A percentile compares a stretch with the other conserved stretches of the same genome.
These are phyloP conservation scores for Cryptocephalus primarius DNA, from an alignment of 2,888 invertebrate species.

Conservation along the genomic window DNA sequence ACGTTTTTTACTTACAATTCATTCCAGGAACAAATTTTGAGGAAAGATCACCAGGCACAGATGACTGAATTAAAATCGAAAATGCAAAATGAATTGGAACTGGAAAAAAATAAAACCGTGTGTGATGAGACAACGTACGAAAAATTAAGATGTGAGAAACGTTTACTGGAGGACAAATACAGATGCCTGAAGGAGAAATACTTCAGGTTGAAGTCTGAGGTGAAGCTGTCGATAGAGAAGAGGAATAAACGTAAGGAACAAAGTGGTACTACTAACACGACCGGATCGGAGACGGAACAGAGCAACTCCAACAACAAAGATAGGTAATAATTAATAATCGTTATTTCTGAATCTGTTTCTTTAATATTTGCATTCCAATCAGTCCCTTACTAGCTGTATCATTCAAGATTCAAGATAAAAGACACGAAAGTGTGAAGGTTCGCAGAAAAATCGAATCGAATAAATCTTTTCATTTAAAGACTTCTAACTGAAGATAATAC, in stretches of 20 bases:
- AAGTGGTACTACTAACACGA: slow-evolving; percentile 44
- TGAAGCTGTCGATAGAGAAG: slow-evolving; percentile 65
- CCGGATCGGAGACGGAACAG: slow-evolving; percentile 70
- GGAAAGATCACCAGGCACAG: slow-evolving; percentile 56
- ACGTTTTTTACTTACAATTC: no score
- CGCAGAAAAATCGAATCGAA: no score
- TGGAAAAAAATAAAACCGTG: slow-evolving; percentile 24
- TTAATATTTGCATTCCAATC: neutral
- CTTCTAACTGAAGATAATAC: no score
- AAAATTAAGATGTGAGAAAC: slow-evolving; percentile 57
- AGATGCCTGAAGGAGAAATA: slow-evolving; percentile 73
- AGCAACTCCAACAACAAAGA: slow-evolving; percentile 57
- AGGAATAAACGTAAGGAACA: slow-evolving; percentile 54
- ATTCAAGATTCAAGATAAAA: neutral
- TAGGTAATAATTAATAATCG: slow-evolving; percentile 15
- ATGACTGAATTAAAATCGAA: slow-evolving; percentile 53
- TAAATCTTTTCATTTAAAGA: no score
- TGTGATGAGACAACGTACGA: slow-evolving; percentile 41
- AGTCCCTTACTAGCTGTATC: neutral
- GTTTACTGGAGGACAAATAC: slow-evolving; percentile 68
- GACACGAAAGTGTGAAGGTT: no score
- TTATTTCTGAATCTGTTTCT: neutral
- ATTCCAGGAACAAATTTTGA: slow-evolving; percentile 51
- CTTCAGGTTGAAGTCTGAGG: slow-evolving; percentile 65
- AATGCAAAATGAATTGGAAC: slow-evolving; percentile 40